A percentile compares a stretch with the other conserved stretches of the same genome.
These are phyloP conservation scores for Neoaliturus tenellus DNA, from an alignment of 2,888 invertebrate species.

Conservation along the genomic window DNA sequence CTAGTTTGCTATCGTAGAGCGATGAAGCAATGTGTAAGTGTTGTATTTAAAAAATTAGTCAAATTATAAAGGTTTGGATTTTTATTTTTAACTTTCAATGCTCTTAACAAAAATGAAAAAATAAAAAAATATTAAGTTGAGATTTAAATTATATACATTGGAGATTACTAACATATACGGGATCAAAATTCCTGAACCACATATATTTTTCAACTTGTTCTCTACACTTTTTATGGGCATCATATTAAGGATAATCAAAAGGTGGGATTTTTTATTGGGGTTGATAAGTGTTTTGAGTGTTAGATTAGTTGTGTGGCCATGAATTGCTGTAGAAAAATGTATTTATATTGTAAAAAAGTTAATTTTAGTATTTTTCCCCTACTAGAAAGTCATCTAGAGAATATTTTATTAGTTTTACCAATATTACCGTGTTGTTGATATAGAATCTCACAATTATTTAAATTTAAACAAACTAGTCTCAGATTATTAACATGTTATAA, in stretches of 20 bases:
- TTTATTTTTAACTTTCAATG: no score
- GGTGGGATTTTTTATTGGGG: background rate
- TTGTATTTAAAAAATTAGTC: no score
- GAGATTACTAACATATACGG: no score
- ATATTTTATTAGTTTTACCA: background rate
- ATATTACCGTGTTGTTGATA: no score
- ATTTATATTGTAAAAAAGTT: conserved; percentile 13
- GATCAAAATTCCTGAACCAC: no score
- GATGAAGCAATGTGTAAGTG: no score
- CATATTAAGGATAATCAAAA: conserved; percentile 16
- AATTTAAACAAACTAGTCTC: background rate
- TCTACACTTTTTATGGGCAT: background rate
- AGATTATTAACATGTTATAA: background rate
- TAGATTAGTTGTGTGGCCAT: conserved; percentile 19
- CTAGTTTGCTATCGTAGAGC: no score
- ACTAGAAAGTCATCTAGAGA: background rate
- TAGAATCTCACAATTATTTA: background rate
- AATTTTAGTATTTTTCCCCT: background rate
- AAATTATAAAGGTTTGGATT: no score
- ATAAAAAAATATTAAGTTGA: no score
- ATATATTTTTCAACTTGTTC: no score
- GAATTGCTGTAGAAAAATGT: background rate
- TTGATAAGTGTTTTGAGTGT: conserved; percentile 18
- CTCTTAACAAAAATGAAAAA: no score
- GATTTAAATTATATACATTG: no score